Percentiles rank a stretch among this genome's conserved stretches.
Conservation (phyloP, 2,888 invertebrate species). For the Seladonia tumulorum region DNA sequence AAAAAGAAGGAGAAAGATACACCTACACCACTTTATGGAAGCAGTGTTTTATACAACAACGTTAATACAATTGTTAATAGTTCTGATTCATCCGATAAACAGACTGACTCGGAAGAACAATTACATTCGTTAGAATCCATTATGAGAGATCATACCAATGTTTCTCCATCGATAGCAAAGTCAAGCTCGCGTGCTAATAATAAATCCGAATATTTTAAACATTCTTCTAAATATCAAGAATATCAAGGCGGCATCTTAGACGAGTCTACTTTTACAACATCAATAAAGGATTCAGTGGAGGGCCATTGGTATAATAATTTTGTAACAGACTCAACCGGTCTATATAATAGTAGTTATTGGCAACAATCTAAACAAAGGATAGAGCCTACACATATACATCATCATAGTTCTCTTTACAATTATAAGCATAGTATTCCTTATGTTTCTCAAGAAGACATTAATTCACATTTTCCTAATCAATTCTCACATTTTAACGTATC, state of each 20-base stretch:
- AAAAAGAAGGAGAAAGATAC: slow-evolving; percentile 23
- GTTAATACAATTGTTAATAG: background rate
- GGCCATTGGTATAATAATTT: background rate
- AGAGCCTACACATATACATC: background rate
- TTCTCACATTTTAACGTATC: background rate
- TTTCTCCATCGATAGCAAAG: slow-evolving; percentile 6
- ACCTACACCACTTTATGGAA: slow-evolving; percentile 64
- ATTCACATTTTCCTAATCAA: background rate
- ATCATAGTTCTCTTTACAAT: too few relatives aligned
- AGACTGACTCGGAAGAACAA: background rate
- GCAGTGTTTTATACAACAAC: slow-evolving; percentile 63
- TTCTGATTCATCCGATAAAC: slow-evolving; percentile 5
- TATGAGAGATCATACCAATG: background rate
- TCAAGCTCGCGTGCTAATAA: background rate
- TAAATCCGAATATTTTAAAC: background rate
- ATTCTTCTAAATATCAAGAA: slow-evolving; percentile 13
- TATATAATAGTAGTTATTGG: background rate
- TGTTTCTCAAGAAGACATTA: slow-evolving; percentile 2
- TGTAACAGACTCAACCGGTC: background rate
- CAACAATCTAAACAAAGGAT: slow-evolving; percentile 10
- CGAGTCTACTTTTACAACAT: background rate
- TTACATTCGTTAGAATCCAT: background rate
- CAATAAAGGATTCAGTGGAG: background rate
- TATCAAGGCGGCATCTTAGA: background rate
- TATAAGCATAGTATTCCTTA: slow-evolving; percentile 8